A percentile compares a stretch with the other conserved stretches of the same genome.
Evolutionary conservation across 1,140 invertebrate species (phyloP).

Genomic region (Anoplolepis gracilipes): DNA sequence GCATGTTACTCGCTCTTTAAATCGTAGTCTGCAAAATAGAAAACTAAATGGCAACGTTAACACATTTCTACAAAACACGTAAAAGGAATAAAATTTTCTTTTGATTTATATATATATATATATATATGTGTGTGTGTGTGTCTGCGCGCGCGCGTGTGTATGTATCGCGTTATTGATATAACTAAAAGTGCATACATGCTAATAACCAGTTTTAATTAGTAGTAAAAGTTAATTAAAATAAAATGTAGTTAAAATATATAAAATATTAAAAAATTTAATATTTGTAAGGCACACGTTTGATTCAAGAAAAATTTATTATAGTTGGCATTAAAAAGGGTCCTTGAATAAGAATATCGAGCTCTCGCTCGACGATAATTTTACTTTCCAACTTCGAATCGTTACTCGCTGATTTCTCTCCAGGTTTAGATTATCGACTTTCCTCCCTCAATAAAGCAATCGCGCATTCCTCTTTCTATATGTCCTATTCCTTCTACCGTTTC

Average conservation of each 20-base stretch:
- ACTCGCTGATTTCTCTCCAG: slow-evolving; percentile 52
- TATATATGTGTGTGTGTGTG: too few relatives aligned
- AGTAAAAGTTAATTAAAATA: too few relatives aligned
- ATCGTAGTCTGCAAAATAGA: slow-evolving; percentile 47
- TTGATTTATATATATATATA: too few relatives aligned
- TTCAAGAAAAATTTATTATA: slow-evolving; percentile 21
- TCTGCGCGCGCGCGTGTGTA: too few relatives aligned
- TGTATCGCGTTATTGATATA: neutral
- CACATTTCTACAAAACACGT: neutral
- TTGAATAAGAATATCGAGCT: slow-evolving; percentile 28
- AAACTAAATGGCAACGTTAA: neutral
- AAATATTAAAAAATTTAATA: neutral
- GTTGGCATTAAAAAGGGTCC: neutral
- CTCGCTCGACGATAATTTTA: slow-evolving; percentile 70
- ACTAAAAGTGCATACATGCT: neutral
- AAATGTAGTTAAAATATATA: neutral
- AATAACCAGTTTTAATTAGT: too few relatives aligned
- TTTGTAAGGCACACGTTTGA: neutral
- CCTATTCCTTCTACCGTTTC: slow-evolving; percentile 39
- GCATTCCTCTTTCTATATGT: slow-evolving; percentile 63
- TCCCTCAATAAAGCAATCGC: slow-evolving; percentile 62
- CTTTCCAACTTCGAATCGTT: slow-evolving; percentile 70
- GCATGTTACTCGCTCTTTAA: slow-evolving; percentile 50
- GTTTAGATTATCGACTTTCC: slow-evolving; percentile 56
- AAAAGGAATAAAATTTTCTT: neutral